Base-by-base conservation (phyloP, 2,797 vertebrate genomes). In the Enteromius unitaeniatus region DNA sequence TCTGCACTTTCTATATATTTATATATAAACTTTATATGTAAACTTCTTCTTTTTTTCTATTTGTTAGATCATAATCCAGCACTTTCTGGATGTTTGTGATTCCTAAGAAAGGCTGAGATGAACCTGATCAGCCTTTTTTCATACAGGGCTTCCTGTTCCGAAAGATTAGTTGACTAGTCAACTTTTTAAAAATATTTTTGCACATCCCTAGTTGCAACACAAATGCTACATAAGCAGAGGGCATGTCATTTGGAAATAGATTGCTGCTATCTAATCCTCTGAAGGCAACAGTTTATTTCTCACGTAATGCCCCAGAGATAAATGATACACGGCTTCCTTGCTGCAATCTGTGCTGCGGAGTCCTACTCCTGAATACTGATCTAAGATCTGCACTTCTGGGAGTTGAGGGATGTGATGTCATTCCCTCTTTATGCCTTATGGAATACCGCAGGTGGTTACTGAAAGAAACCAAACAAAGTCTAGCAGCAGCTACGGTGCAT, bases 271-370 rank as follows among this genome's bases (percentile, higher is more conserved):
- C 74, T 82, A 49, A 81, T 17, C 60, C 78, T 84, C 82, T 67
- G 28, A 87, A 84, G 76, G 73, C 73, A 78, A 81, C 78, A 65
- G 82, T 81, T 81, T 84, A 64, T 84, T 73, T 78, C 37, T 65
- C 75, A 28, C 69, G n/a, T 31, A 60, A 53, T 78, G 31, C 83
- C 79, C 67, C 13, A 58, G 82, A 79, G 79, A 82, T 70, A 17
- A 78, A 69, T 37, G 60, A 62, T 40, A 47, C 21, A 64, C 23
- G 45, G 64, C n/a, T 75, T 64, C 75, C 60, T 75, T 23, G 67
- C 49, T 65, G 55, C 23, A 23, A 60, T 68, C 84, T 85, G 37
- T 67, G 67, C 26, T 79, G 37, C 47, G 15, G 84, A 55, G 51
- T 68, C 23, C 47, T 69, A 28, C 62, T 40, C 26, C 42, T 65